Conservation (phyloP, 1,140 invertebrate species). For the Drosophila dunni region DNA sequence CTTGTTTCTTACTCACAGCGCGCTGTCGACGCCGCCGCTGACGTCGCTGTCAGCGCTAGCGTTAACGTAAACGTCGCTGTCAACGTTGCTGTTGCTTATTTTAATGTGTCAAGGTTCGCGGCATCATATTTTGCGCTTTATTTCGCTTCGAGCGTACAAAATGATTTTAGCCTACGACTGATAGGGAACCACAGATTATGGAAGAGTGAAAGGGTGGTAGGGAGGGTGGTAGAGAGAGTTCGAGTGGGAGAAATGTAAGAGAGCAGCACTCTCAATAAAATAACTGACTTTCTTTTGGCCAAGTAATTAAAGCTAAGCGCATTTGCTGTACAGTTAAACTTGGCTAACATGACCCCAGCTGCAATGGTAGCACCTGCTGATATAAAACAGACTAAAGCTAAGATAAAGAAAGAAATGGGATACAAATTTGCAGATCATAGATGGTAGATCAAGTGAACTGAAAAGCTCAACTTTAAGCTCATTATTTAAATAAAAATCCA, state of each 20-base stretch:
- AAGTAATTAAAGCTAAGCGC: background rate
- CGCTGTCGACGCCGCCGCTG: constrained; percentile 3
- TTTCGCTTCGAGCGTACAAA: constrained; percentile 70
- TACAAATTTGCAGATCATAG: too few relatives aligned
- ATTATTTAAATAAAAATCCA: too few relatives aligned
- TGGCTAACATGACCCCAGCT: background rate
- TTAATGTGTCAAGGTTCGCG: constrained; percentile 82
- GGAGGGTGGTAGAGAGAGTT: background rate
- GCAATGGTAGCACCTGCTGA: background rate
- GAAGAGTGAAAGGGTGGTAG: constrained; percentile 6
- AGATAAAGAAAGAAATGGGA: too few relatives aligned
- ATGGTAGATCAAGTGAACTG: too few relatives aligned
- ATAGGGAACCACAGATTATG: constrained; percentile 11
- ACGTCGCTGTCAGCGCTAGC: constrained; percentile 1
- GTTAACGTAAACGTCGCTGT: constrained; percentile 2
- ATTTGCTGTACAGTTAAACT: constrained; percentile 1
- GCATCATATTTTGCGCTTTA: constrained; percentile 80
- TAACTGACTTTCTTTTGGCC: constrained; percentile 47
- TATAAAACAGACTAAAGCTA: too few relatives aligned
- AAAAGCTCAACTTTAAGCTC: too few relatives aligned
- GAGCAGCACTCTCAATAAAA: constrained; percentile 22
- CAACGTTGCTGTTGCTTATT: constrained; percentile 63
- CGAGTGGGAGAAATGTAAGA: background rate
- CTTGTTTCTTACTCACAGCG: constrained; percentile 44
- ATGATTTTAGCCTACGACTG: constrained; percentile 37